Conservation (phyloP, 2,888 invertebrate species). For the Hydroisotoma schaefferi region DNA sequence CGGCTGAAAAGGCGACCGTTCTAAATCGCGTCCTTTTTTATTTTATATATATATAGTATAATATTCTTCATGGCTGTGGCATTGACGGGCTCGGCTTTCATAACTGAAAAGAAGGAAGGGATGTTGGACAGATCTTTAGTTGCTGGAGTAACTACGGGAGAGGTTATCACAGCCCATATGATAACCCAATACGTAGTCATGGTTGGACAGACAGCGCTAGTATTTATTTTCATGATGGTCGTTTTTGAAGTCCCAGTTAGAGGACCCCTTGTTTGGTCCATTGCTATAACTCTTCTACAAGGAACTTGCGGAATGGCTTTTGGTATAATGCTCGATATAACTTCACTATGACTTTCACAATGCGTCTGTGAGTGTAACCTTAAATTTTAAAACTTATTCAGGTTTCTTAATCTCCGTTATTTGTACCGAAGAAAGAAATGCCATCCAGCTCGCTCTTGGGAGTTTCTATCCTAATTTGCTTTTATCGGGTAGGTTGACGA, state of each 20-base stretch:
- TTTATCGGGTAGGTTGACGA: slow-evolving; percentile 67
- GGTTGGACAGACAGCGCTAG: slow-evolving; percentile 87
- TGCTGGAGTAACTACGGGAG: slow-evolving; percentile 84
- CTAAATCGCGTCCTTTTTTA: no score
- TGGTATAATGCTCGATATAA: slow-evolving; percentile 59
- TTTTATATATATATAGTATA: slow-evolving; percentile 62
- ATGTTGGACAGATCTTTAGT: slow-evolving; percentile 89
- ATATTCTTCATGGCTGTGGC: slow-evolving; percentile 96
- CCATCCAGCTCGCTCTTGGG: slow-evolving; percentile 86
- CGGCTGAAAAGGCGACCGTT: no score
- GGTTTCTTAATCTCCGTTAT: slow-evolving; percentile 88
- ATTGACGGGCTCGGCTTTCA: slow-evolving; percentile 83
- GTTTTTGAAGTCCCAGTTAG: slow-evolving; percentile 87
- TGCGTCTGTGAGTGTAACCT: no score
- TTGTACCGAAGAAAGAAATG: slow-evolving; percentile 86
- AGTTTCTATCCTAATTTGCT: slow-evolving; percentile 92
- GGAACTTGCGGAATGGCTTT: slow-evolving; percentile 95
- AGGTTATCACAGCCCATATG: slow-evolving; percentile 90
- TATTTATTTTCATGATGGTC: slow-evolving; percentile 84
- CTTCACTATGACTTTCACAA: no score
- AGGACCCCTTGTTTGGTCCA: slow-evolving; percentile 79
- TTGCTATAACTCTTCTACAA: slow-evolving; percentile 80
- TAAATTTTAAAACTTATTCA: no score
- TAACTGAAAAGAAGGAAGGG: slow-evolving; percentile 87
- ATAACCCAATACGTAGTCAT: slow-evolving; percentile 92